Percentiles rank a stretch among this genome's conserved stretches.
These are phyloP conservation scores for Tenualosa ilisha DNA, from an alignment of 2,797 vertebrate species.

Conservation along the genomic window DNA sequence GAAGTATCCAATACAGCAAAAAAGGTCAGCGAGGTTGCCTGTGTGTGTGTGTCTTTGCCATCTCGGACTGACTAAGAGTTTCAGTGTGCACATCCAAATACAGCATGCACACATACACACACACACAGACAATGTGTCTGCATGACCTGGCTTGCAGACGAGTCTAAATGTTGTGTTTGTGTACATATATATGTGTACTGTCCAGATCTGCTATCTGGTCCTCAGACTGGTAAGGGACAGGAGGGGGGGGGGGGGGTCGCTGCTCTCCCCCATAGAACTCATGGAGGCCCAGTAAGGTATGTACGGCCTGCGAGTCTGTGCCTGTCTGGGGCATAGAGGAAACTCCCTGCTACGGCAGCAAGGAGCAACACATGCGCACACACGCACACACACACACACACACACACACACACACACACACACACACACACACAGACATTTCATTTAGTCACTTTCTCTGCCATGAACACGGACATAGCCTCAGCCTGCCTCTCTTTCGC, in stretches of 20 bases:
- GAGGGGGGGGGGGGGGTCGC: background rate
- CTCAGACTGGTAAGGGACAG: background rate
- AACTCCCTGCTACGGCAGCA: constrained; percentile 4
- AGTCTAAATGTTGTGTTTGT: background rate
- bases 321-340: constrained; percentile 1
- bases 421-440: background rate
- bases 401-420: background rate
- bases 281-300: background rate
- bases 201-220: background rate
- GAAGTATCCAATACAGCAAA: constrained; percentile 18
- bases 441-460: constrained; percentile 12
- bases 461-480: background rate
- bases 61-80: too few relatives aligned
- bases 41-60: background rate
- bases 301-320: background rate
- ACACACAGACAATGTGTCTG: background rate
- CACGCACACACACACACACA: background rate
- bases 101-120: too few relatives aligned
- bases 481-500: background rate
- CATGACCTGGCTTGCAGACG: background rate
- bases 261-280: background rate
- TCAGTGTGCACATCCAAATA: too few relatives aligned
- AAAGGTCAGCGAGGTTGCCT: background rate
- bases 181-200: background rate
- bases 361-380: background rate